phyloP scores from a whole-genome alignment of 2,797 vertebrate genomes.

The Erithacus rubecula region DNA sequence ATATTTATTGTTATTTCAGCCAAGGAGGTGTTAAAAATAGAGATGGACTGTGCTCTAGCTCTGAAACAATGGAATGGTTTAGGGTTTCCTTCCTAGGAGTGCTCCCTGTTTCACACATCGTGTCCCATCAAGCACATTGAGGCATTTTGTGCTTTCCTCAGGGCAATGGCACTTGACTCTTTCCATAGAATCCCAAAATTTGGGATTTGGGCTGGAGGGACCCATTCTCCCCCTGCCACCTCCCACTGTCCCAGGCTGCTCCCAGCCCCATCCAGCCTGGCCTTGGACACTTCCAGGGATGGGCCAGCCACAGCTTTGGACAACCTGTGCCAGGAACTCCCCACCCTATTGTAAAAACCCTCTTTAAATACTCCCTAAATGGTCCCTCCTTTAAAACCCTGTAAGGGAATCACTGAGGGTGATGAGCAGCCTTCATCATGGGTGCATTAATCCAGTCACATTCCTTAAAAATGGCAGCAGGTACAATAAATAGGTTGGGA shows the following conservation, averaged over 20 bases:
- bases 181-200: background rate
- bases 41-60: background rate
- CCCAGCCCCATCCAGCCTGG: rapidly evolving
- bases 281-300: background rate
- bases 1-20: background rate
- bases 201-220: background rate
- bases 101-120: background rate
- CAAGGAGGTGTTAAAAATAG: background rate
- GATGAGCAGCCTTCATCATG: rapidly evolving
- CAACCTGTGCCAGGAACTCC: background rate
- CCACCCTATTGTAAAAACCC: background rate
- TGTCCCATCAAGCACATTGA: background rate
- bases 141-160: background rate
- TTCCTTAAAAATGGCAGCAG: background rate
- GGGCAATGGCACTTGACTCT: background rate
- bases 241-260: rapidly evolving
- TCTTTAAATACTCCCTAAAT: background rate
- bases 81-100: background rate
- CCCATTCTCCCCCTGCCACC: background rate
- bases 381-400: background rate
- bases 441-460: background rate
- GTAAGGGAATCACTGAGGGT: background rate
- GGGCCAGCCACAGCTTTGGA: background rate
- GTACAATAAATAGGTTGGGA: background rate
- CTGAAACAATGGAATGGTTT: background rate